Conservation (phyloP, 2,888 invertebrate species). For the Melieria omissa region DNA sequence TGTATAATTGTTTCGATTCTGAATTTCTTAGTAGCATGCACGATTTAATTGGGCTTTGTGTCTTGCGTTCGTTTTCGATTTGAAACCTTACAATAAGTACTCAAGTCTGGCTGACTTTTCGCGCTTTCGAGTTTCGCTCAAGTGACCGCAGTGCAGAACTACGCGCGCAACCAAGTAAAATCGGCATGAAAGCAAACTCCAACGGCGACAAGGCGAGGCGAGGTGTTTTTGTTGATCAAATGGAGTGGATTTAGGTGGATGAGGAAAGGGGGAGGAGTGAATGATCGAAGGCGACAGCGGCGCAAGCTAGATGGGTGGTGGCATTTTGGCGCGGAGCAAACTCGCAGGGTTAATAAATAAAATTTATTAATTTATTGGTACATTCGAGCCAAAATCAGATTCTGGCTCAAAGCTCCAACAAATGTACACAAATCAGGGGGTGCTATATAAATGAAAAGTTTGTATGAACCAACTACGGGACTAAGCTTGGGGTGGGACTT, state of each 20-base stretch:
- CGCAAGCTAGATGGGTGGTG: not conserved
- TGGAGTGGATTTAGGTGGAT: not conserved
- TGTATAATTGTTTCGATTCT: too few relatives aligned
- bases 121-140: slow-evolving; percentile 46
- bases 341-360: slow-evolving; percentile 26
- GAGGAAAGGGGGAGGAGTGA: not conserved
- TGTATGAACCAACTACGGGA: slow-evolving; percentile 60
- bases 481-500: too few relatives aligned
- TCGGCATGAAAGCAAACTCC: too few relatives aligned
- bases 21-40: not conserved
- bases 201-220: too few relatives aligned
- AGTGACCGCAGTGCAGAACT: slow-evolving; percentile 50
- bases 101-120: not conserved
- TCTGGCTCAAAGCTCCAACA: slow-evolving; percentile 45
- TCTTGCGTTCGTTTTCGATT: slow-evolving; percentile 26
- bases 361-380: slow-evolving; percentile 41
- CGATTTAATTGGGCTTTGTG: slow-evolving; percentile 17
- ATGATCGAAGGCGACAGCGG: not conserved
- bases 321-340: not conserved
- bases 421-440: slow-evolving; percentile 42
- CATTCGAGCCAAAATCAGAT: slow-evolving; percentile 32
- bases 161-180: too few relatives aligned
- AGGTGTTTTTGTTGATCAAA: not conserved
- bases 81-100: slow-evolving; percentile 52
- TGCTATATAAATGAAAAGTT: slow-evolving; percentile 64